Evolutionary conservation across 92 coral and sea anemone species (phyloP), one percentile per base, ranked within the genome.

Genomic region (Virgularia gustaviana): DNA sequence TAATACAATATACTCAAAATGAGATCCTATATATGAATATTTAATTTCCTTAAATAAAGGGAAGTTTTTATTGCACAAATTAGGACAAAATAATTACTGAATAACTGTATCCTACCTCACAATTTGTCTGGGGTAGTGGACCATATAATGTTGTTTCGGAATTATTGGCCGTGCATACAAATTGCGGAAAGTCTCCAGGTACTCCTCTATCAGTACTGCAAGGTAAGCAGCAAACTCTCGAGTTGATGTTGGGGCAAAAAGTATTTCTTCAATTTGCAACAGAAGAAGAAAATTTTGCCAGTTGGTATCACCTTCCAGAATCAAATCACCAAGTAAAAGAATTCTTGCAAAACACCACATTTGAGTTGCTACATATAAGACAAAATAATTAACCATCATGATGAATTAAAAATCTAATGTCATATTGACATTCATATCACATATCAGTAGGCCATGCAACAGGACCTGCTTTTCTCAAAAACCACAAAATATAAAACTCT

Each of bases 111-210:
- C n/a, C n/a, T 56, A 56, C 63, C 63, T 56, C 2, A 56, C 24
- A 23, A 56, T 56, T 23, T 56, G 63, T 56, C 33, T 56, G 5
- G 63, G 30, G 28, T 23, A 56, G n/a, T 56, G 63, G 4, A 56
- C 63, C 63, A 56, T 56, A 25, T 56, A 56, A 23, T 56, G 63
- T 16, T 56, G 63, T 23, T 56, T 56, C 4, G 63, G 63, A 4
- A 56, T 56, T 6, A 56, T 2, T 30, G 20, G 20, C 28, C 36
- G 13, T 7, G 27, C 63, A 56, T 56, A 30, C 33, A 8, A 6
- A 16, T 56, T 6, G 12, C 6, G 2, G 36, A 56, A 56, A 3
- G 31, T 7, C 63, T 56, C 63, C 2, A 56, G 63, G 63, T 56
- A 56, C 9, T 56, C 63, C 28, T 56, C n/a, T 2, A 56, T 25